These are phyloP conservation scores for Stomatorhinus walkeri DNA, from an alignment of 2,797 vertebrate genomes.

Conservation along the genomic window DNA sequence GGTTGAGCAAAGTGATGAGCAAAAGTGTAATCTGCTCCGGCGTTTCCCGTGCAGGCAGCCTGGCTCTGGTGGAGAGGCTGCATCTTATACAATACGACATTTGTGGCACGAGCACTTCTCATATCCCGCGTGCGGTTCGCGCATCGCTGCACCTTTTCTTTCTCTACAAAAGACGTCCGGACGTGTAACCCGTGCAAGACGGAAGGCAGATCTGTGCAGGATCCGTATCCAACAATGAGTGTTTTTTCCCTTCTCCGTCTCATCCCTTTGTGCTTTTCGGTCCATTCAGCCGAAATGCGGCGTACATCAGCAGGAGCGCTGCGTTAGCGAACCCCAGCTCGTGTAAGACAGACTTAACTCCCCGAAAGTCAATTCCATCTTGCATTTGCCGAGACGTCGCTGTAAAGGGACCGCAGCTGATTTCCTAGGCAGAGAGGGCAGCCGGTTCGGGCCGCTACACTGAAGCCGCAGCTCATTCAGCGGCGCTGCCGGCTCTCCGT, in stretches of 20 bases:
- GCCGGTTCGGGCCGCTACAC: slow-evolving; percentile 2
- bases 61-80: neutral
- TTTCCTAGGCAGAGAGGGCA: slow-evolving; percentile 11
- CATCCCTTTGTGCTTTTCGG: neutral
- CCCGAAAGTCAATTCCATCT: neutral
- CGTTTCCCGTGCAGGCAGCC: slow-evolving; percentile 15
- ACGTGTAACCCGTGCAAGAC: neutral
- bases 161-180: neutral
- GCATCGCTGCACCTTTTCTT: neutral
- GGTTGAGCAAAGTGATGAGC: neutral
- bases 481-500: neutral
- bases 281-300: neutral
- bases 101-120: slow-evolving; percentile 9
- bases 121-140: neutral
- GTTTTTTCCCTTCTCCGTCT: neutral
- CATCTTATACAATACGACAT: neutral
- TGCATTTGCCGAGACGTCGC: neutral
- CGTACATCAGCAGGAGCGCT: neutral
- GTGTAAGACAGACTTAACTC: slow-evolving; percentile 2
- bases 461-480: slow-evolving; percentile 14
- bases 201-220: neutral
- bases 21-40: slow-evolving; percentile 14
- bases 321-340: neutral
- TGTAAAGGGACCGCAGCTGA: neutral
- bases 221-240: neutral